Evolutionary conservation across 2,888 invertebrate species (phyloP).

Genomic region (Drosophila imparisetae): DNA sequence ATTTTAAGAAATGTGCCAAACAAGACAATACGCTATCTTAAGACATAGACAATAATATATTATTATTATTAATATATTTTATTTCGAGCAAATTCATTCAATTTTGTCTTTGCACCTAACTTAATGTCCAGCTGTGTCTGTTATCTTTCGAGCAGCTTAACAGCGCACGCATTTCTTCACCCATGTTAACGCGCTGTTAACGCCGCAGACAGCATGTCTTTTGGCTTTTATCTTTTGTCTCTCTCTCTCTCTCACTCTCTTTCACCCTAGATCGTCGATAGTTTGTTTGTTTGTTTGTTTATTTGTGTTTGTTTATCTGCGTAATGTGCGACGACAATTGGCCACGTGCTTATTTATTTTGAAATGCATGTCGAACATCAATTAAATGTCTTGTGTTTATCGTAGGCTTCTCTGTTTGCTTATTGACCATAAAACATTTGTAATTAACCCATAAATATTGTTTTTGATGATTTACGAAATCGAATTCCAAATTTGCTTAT

Average conservation of each 20-base stretch:
- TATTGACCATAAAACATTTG: neutral
- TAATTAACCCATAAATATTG: no score
- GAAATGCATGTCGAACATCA: neutral
- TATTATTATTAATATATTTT: no score
- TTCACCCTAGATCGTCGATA: neutral
- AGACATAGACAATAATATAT: neutral
- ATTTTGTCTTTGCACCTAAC: neutral
- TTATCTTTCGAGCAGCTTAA: neutral
- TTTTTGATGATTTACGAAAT: neutral
- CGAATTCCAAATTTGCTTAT: neutral
- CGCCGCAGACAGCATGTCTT: constrained; percentile 3
- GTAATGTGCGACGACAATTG: constrained; percentile 1
- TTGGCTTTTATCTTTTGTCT: neutral
- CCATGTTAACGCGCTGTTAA: neutral
- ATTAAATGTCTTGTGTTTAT: neutral
- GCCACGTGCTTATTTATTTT: neutral
- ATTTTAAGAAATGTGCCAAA: neutral
- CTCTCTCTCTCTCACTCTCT: neutral
- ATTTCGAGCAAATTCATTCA: neutral
- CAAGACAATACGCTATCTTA: neutral
- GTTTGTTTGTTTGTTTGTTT: neutral
- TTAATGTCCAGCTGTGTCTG: neutral
- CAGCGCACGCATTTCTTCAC: constrained; percentile 2
- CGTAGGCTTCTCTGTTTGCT: neutral
- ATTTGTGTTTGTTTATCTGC: neutral